phyloP scores from a whole-genome alignment of 2,113 vertebrate genomes.

The Cettia cetti region DNA sequence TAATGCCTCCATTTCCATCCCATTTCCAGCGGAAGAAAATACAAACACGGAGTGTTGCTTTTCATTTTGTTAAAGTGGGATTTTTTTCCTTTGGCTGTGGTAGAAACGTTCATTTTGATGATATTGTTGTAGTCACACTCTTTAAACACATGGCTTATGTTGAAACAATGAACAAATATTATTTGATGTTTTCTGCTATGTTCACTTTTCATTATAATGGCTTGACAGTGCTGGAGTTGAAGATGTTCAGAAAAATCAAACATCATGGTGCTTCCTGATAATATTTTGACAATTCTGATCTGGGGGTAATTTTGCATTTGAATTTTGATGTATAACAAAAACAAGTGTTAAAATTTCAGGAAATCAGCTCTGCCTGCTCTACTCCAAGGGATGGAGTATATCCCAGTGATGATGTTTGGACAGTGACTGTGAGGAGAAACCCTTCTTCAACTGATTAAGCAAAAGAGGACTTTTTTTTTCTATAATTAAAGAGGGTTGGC shows the following conservation, averaged over 20 bases:
- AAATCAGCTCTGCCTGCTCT: not conserved
- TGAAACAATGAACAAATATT: conserved; percentile 39
- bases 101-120: conserved; percentile 5
- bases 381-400: not conserved
- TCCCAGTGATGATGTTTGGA: conserved; percentile 12
- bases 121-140: conserved; percentile 7
- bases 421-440: not conserved
- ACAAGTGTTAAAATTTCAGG: not conserved
- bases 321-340: not conserved
- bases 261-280: not conserved
- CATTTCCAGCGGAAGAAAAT: conserved; percentile 8
- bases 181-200: not conserved
- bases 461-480: not conserved
- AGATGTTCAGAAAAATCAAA: conserved; percentile 26
- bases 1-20: not conserved
- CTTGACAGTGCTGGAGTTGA: not conserved
- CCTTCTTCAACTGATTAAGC: not conserved
- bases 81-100: not conserved
- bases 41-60: not conserved
- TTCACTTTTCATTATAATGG: not conserved
- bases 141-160: conserved; percentile 31
- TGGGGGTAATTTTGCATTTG: conserved; percentile 7
- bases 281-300: conserved; percentile 19
- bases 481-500: not conserved
- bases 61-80: not conserved